A percentile compares a stretch with the other conserved stretches of the same genome.
Evolutionary conservation across 2,888 invertebrate species (phyloP).

Genomic region (Chirona hameri): DNA sequence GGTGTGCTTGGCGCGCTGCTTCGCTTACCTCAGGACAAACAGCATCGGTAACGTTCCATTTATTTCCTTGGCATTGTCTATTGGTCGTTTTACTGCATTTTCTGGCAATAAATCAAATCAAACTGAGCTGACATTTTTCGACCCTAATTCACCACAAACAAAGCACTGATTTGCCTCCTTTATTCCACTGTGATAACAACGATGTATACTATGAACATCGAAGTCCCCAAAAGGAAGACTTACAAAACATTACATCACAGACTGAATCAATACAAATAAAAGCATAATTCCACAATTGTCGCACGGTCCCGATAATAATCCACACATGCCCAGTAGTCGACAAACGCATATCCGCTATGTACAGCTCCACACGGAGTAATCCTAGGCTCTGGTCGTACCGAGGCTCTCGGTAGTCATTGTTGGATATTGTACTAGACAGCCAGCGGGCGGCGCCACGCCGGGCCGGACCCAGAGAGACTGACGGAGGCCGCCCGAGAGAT

Average conservation of each 20-base stretch:
- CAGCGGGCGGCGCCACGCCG: too few relatives aligned
- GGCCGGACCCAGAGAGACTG: too few relatives aligned
- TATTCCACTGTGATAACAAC: slow-evolving; percentile 23
- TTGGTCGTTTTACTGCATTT: too few relatives aligned
- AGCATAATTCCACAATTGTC: not conserved
- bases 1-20: too few relatives aligned
- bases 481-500: too few relatives aligned
- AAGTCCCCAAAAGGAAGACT: slow-evolving; percentile 4
- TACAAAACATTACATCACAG: not conserved
- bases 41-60: too few relatives aligned
- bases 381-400: not conserved
- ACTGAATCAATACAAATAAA: slow-evolving; percentile 9
- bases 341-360: not conserved
- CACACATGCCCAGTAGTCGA: not conserved
- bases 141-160: too few relatives aligned
- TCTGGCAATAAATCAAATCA: too few relatives aligned
- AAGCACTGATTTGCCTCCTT: not conserved
- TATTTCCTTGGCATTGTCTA: too few relatives aligned
- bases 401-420: not conserved
- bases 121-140: too few relatives aligned
- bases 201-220: not conserved
- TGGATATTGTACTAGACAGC: not conserved
- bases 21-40: too few relatives aligned
- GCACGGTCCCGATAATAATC: not conserved
- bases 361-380: not conserved